A percentile compares a stretch with the other conserved stretches of the same genome.
phyloP scores from a whole-genome alignment of 2,113 vertebrate genomes.

The Bufo bufo region DNA sequence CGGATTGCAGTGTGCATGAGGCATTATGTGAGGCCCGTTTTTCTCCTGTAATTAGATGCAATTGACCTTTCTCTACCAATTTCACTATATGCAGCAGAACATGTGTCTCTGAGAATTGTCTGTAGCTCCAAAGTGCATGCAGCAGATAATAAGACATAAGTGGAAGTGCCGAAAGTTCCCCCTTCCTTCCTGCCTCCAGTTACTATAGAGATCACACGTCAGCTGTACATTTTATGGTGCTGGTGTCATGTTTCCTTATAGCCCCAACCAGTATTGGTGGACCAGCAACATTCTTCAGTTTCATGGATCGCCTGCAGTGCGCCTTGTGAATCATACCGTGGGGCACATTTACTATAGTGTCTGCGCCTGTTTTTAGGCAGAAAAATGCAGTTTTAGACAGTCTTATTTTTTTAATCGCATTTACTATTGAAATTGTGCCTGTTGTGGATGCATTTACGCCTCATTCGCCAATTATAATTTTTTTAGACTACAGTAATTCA shows the following conservation, averaged over 20 bases:
- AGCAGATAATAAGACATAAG: neutral
- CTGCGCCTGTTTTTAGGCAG: too few relatives aligned
- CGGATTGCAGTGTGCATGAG: too few relatives aligned
- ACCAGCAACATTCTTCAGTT: conserved; percentile 39
- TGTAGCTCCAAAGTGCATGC: conserved; percentile 1
- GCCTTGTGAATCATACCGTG: neutral
- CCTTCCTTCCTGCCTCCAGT: neutral
- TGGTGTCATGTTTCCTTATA: conserved; percentile 24
- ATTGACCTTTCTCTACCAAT: neutral
- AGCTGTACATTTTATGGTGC: neutral
- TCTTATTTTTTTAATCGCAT: too few relatives aligned
- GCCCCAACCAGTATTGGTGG: neutral
- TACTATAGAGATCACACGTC: conserved; percentile 8
- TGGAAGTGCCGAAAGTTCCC: neutral
- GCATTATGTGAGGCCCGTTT: neutral
- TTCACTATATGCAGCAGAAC: neutral
- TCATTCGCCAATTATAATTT: too few relatives aligned
- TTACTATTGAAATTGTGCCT: too few relatives aligned
- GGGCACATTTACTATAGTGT: too few relatives aligned
- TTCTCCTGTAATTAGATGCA: neutral
- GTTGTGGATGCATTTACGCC: too few relatives aligned
- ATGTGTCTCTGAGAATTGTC: neutral
- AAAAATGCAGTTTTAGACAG: too few relatives aligned
- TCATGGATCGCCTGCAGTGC: neutral
- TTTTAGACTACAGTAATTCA: too few relatives aligned